Conservation (phyloP, 2,113 vertebrate species). For the Vulpes ferrilata region DNA sequence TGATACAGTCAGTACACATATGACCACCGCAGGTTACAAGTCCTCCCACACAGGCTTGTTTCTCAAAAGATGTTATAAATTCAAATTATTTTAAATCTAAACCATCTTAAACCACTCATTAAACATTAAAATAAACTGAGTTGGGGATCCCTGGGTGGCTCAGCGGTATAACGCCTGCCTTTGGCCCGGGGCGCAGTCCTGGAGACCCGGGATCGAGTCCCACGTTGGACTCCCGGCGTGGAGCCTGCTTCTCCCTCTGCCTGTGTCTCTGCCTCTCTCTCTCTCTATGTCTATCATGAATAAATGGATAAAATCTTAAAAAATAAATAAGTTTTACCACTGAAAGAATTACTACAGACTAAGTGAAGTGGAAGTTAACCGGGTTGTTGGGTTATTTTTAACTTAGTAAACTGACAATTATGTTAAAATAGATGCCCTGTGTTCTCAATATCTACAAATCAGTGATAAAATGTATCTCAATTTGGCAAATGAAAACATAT, state of each 20-base stretch:
- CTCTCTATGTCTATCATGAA: too few relatives aligned
- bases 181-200: too few relatives aligned
- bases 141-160: not conserved
- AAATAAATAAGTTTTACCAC: not conserved
- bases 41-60: not conserved
- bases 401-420: not conserved
- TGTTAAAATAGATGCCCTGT: not conserved
- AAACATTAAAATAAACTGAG: not conserved
- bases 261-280: too few relatives aligned
- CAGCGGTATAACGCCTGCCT: too few relatives aligned
- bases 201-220: too few relatives aligned
- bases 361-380: not conserved
- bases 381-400: not conserved
- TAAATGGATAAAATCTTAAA: too few relatives aligned
- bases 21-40: not conserved
- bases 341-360: not conserved
- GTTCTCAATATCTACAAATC: not conserved
- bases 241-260: too few relatives aligned
- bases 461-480: not conserved
- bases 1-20: not conserved
- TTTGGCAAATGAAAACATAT: not conserved
- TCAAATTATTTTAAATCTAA: not conserved
- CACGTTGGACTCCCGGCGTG: too few relatives aligned
- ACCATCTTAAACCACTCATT: not conserved
- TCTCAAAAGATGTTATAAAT: not conserved